phyloP scores from a whole-genome alignment of 1,140 invertebrate species.

The Drosophila nebulosa region DNA sequence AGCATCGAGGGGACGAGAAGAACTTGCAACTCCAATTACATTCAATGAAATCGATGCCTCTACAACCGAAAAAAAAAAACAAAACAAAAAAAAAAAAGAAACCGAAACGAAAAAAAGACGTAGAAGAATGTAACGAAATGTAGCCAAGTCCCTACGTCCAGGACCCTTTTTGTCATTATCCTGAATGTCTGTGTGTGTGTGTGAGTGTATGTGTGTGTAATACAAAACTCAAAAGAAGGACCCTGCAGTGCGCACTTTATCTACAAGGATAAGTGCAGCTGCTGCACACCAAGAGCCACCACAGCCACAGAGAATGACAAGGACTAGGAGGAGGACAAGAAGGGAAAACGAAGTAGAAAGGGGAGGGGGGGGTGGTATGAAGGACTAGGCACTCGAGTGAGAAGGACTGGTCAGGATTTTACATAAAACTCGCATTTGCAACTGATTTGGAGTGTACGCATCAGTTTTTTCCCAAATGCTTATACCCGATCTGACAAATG shows the following conservation, averaged over 20 bases:
- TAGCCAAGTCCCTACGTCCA: not conserved
- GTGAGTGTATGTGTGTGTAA: not conserved
- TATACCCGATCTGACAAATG: not conserved
- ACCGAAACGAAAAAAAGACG: not conserved
- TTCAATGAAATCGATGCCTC: slow-evolving; percentile 40
- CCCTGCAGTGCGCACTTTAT: slow-evolving; percentile 27
- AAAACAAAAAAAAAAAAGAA: not conserved
- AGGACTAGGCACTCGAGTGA: slow-evolving; percentile 37
- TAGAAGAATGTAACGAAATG: not conserved
- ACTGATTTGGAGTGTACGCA: not conserved
- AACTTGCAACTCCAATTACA: slow-evolving; percentile 65
- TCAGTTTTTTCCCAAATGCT: not conserved
- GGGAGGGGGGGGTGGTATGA: too few species aligned
- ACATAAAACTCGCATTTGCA: slow-evolving; percentile 61
- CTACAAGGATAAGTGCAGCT: slow-evolving; percentile 45
- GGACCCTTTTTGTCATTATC: slow-evolving; percentile 53
- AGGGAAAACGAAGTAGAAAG: too few species aligned
- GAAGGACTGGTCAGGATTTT: slow-evolving; percentile 46
- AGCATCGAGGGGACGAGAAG: slow-evolving; percentile 28
- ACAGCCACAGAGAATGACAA: not conserved
- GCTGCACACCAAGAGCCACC: not conserved
- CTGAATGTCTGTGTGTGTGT: slow-evolving; percentile 10
- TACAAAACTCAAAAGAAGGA: not conserved
- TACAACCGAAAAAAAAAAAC: not conserved
- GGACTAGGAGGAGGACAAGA: too few species aligned